Evolutionary conservation across 2,113 vertebrate genomes (phyloP).

Genomic region (Hystrix brachyura): DNA sequence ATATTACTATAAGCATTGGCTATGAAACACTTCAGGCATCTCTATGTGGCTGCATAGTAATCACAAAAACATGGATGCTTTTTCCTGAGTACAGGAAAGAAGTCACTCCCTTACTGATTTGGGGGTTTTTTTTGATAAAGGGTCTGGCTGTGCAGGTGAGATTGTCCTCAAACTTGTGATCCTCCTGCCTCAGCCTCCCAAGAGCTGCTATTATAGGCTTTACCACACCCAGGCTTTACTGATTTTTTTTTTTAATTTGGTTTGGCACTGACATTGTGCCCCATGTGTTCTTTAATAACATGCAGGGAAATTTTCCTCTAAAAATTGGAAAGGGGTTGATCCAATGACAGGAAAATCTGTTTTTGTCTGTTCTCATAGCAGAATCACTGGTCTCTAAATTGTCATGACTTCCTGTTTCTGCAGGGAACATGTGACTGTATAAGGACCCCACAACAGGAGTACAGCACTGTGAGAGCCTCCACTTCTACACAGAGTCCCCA

Average conservation of each 20-base stretch:
- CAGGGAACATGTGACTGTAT: background rate
- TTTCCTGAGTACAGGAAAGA: background rate
- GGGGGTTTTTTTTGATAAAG: background rate
- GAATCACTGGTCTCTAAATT: background rate
- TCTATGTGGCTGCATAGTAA: background rate
- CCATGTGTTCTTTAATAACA: background rate
- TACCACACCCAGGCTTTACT: background rate
- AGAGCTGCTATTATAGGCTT: background rate
- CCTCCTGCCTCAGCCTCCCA: background rate
- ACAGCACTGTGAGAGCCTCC: background rate
- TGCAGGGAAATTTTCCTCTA: background rate
- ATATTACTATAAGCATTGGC: background rate
- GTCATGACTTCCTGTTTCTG: background rate
- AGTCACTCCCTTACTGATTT: background rate
- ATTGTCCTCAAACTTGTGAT: background rate
- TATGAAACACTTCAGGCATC: background rate
- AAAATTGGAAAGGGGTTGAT: background rate
- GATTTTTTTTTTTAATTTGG: background rate
- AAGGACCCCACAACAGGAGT: background rate
- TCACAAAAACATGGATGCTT: constrained; percentile 1
- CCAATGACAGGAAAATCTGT: background rate
- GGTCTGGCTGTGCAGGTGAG: background rate
- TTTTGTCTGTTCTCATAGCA: background rate
- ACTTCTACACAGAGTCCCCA: background rate
- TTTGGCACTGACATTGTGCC: constrained; percentile 2